A percentile compares a stretch with the other conserved stretches of the same genome.
Conservation (phyloP, 2,888 invertebrate species). For the Drosophila aldrichi region DNA sequence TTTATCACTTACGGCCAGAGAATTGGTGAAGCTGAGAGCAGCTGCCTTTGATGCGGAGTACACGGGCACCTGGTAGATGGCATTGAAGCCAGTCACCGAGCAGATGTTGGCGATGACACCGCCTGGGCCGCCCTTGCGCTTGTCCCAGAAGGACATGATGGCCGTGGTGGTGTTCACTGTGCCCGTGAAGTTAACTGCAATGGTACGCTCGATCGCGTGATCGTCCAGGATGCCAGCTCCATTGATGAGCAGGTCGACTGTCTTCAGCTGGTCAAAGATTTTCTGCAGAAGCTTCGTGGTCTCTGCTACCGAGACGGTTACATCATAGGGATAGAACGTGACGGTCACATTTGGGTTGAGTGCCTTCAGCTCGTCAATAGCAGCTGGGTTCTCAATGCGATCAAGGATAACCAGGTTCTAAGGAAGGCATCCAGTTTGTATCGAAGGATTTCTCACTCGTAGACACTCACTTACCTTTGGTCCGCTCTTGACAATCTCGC, state of each 20-base stretch:
- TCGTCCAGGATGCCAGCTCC: constrained; percentile 77
- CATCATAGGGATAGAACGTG: constrained; percentile 71
- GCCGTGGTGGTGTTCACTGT: constrained; percentile 78
- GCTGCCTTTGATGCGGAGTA: constrained; percentile 85
- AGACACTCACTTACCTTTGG: constrained; percentile 44
- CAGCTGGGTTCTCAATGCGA: constrained; percentile 62
- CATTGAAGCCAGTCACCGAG: constrained; percentile 81
- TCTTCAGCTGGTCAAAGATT: constrained; percentile 61
- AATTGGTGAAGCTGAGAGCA: constrained; percentile 83
- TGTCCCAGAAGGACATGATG: constrained; percentile 84
- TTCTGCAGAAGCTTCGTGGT: constrained; percentile 70
- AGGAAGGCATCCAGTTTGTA: not conserved
- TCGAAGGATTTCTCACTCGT: not conserved
- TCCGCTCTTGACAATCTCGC: constrained; percentile 60
- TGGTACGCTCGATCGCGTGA: constrained; percentile 70
- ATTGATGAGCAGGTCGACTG: constrained; percentile 79
- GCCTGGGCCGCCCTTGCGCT: constrained; percentile 84
- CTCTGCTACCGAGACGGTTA: constrained; percentile 67
- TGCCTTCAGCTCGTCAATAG: constrained; percentile 61
- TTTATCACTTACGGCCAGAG: constrained; percentile 77
- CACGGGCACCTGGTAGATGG: constrained; percentile 76
- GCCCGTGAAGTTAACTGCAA: constrained; percentile 74
- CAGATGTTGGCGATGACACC: constrained; percentile 84
- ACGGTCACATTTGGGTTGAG: constrained; percentile 63
- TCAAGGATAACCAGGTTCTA: constrained; percentile 81